Percentiles rank a stretch among this genome's conserved stretches.
Conservation (phyloP, 2,113 vertebrate species). For the Phoxinus phoxinus region DNA sequence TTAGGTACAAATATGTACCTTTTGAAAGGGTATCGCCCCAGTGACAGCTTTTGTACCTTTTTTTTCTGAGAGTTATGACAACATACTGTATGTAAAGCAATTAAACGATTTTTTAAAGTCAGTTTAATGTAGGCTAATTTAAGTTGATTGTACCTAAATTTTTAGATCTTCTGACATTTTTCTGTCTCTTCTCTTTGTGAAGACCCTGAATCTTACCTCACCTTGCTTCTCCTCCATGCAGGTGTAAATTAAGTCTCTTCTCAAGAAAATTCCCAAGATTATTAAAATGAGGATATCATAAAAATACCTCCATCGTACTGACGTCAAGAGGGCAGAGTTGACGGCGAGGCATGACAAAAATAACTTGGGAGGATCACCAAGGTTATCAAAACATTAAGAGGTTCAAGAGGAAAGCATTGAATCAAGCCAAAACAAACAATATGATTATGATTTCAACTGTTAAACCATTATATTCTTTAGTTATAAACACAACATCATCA, state of each 20-base stretch:
- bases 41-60: too few relatives aligned
- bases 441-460: background rate
- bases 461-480: background rate
- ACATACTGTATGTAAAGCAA: background rate
- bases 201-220: background rate
- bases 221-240: background rate
- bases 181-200: background rate
- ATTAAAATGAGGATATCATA: background rate
- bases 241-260: background rate
- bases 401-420: background rate
- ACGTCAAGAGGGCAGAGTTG: background rate
- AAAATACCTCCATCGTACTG: background rate
- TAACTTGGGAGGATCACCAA: slow-evolving; percentile 6
- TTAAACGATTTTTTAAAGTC: too few relatives aligned
- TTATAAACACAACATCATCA: background rate
- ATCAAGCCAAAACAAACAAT: background rate
- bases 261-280: background rate
- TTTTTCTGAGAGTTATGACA: too few relatives aligned
- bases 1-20: too few relatives aligned
- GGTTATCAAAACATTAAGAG: slow-evolving; percentile 4
- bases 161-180: background rate
- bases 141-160: background rate
- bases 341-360: slow-evolving; percentile 5
- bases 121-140: too few relatives aligned
- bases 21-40: too few relatives aligned